Evolutionary conservation across 2,797 vertebrate species (phyloP).

Genomic region (Centropyge bicolor): DNA sequence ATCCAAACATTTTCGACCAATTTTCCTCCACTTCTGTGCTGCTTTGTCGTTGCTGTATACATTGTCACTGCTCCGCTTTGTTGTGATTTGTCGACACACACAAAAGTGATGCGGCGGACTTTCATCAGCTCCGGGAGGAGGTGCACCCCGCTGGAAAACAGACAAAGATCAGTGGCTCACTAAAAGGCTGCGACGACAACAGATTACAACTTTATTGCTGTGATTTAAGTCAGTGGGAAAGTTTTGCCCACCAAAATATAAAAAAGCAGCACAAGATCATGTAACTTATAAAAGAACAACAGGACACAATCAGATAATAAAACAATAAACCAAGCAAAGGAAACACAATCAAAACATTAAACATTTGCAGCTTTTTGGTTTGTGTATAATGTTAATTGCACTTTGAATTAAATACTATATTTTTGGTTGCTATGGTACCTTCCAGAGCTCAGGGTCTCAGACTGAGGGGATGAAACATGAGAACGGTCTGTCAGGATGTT

Average conservation of each 20-base stretch:
- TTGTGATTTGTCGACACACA: not conserved
- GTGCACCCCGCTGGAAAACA: too few relatives aligned
- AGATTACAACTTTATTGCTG: not conserved
- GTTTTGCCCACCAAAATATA: not conserved
- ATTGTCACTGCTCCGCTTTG: not conserved
- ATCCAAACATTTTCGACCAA: conserved; percentile 6
- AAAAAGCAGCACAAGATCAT: not conserved
- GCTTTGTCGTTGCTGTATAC: not conserved
- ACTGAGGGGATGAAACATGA: conserved; percentile 34
- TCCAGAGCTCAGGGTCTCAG: conserved; percentile 4
- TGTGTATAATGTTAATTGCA: conserved; percentile 2
- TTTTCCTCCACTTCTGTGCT: not conserved
- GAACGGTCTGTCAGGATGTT: conserved; percentile 24
- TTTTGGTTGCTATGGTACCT: not conserved
- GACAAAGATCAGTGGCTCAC: not conserved
- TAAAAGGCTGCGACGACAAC: not conserved
- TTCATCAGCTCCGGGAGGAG: not conserved
- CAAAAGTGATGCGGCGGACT: conserved; percentile 2
- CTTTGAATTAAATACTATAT: conserved; percentile 3
- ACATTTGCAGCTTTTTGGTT: not conserved
- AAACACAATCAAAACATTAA: not conserved
- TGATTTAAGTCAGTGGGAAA: not conserved
- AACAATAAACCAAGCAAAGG: not conserved
- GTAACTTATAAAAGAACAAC: not conserved
- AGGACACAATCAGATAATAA: not conserved